phyloP scores from a whole-genome alignment of 1,140 invertebrate genomes.

The Caenorhabditis briggsae region DNA sequence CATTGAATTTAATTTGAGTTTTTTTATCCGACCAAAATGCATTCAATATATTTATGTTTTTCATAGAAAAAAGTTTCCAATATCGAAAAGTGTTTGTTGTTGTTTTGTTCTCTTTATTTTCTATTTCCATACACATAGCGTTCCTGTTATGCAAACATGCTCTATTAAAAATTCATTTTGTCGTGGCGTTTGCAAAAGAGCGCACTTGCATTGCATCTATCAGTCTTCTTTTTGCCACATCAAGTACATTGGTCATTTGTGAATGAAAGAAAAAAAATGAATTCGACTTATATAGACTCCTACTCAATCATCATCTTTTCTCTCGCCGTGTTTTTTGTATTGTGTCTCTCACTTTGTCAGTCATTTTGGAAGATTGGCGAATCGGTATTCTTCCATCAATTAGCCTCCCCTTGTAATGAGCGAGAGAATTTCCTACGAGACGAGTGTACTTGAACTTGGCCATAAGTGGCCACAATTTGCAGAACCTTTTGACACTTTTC shows the following conservation, averaged over 20 bases:
- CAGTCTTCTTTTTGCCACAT: neutral
- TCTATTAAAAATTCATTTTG: neutral
- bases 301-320: constrained; percentile 22
- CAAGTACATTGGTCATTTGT: constrained; percentile 26
- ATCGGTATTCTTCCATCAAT: neutral
- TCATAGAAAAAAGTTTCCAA: too few relatives aligned
- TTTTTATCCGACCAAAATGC: too few relatives aligned
- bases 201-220: neutral
- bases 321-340: neutral
- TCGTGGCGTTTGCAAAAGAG: neutral
- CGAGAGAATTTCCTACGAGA: constrained; percentile 11
- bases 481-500: constrained; percentile 32
- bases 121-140: too few relatives aligned
- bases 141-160: neutral
- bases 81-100: too few relatives aligned
- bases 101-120: too few relatives aligned
- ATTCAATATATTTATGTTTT: too few relatives aligned
- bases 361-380: neutral
- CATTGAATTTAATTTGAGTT: too few relatives aligned
- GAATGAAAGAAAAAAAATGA: neutral
- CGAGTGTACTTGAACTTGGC: constrained; percentile 48
- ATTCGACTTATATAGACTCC: constrained; percentile 3
- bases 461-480: constrained; percentile 50
- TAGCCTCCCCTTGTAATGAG: constrained; percentile 18
- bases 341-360: constrained; percentile 5